Evolutionary conservation across 2,888 invertebrate genomes (phyloP).

Genomic region (Dascillus cervinus): DNA sequence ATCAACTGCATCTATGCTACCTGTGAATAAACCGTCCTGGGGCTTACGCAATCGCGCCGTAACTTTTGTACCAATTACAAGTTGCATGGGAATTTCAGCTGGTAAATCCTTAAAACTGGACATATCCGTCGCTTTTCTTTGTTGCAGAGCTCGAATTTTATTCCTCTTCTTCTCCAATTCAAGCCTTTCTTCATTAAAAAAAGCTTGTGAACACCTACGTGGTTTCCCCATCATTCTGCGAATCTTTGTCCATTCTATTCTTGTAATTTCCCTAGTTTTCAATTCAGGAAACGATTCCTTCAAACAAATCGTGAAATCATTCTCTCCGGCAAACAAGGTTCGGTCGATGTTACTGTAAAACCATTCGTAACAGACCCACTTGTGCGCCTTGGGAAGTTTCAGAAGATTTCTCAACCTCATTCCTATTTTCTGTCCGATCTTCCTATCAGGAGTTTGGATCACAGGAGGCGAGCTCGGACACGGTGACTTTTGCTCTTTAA

Average conservation of each 20-base stretch:
- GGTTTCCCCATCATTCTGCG: conserved; percentile 96
- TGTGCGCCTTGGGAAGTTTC: conserved; percentile 96
- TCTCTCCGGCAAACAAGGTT: conserved; percentile 88
- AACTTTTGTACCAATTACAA: conserved; percentile 92
- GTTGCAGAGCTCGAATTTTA: conserved; percentile 88
- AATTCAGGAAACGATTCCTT: conserved; percentile 91
- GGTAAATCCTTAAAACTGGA: conserved; percentile 79
- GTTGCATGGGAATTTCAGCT: conserved; percentile 86
- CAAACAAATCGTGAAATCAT: conserved; percentile 91
- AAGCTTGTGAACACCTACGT: conserved; percentile 85
- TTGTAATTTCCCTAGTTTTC: conserved; percentile 72
- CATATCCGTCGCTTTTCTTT: conserved; percentile 76
- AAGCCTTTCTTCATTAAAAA: conserved; percentile 90
- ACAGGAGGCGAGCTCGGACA: conserved; percentile 41
- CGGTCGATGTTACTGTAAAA: conserved; percentile 98
- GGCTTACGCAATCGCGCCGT: conserved; percentile 84
- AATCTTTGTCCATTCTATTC: conserved; percentile 93
- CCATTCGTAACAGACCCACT: conserved; percentile 99
- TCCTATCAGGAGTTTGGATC: conserved; percentile 63
- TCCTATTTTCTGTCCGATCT: conserved; percentile 84
- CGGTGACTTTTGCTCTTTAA: conserved; percentile 22
- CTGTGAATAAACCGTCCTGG: conserved; percentile 89
- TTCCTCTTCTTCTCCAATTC: conserved; percentile 85
- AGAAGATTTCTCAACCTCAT: conserved; percentile 83
- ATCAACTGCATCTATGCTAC: conserved; percentile 88